These are phyloP conservation scores for Caranx ignobilis DNA, from an alignment of 2,113 vertebrate species.

Conservation along the genomic window DNA sequence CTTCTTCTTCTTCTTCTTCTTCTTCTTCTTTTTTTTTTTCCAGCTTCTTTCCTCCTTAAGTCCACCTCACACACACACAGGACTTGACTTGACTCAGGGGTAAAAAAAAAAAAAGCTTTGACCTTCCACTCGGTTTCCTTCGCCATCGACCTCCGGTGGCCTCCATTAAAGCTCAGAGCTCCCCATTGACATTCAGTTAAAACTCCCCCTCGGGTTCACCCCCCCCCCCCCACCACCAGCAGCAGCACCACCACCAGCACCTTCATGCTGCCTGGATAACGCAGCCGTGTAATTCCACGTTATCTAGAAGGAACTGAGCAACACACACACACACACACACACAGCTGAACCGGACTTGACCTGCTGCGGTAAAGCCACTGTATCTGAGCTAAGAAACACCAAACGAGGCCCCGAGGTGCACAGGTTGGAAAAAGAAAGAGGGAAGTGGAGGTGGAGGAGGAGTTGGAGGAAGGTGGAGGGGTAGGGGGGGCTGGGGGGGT, in stretches of 20 bases:
- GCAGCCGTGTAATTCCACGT: conserved; percentile 60
- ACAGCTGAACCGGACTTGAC: conserved; percentile 28
- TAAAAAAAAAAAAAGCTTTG: conserved; percentile 47
- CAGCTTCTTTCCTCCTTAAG: conserved; percentile 20
- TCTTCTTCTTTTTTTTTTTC: conserved; percentile 24
- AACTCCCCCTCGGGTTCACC: conserved; percentile 54
- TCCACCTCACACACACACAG: conserved; percentile 48
- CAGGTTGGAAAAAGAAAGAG: background rate
- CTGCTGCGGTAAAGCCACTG: conserved; percentile 41
- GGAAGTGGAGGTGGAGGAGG: background rate
- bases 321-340: background rate
- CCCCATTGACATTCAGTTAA: conserved; percentile 52
- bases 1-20: conserved; percentile 28
- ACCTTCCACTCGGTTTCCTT: conserved; percentile 54
- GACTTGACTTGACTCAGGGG: conserved; percentile 29
- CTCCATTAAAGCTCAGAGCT: conserved; percentile 50
- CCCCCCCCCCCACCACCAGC: background rate
- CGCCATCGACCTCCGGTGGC: conserved; percentile 41
- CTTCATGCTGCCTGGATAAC: conserved; percentile 48
- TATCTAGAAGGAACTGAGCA: conserved; percentile 45
- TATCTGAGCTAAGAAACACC: background rate
- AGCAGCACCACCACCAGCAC: background rate
- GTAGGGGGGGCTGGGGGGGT: background rate
- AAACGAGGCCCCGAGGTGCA: background rate
- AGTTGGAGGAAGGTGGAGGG: background rate